These are phyloP conservation scores for Platerodrilus igneus DNA, from an alignment of 2,888 invertebrate genomes.

Conservation along the genomic window DNA sequence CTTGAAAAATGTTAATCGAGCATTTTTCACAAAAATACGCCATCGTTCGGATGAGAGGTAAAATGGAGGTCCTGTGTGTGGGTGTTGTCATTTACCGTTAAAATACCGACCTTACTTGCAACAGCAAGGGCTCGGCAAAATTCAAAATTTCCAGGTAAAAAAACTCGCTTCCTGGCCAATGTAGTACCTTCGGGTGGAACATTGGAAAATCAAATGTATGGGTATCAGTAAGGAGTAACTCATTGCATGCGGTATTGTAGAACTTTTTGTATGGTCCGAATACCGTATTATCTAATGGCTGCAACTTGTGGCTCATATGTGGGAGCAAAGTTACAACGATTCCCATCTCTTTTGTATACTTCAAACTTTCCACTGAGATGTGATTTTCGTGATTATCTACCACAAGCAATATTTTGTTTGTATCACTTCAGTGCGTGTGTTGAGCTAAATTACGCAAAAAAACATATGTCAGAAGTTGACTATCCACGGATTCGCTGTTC, in stretches of 20 bases:
- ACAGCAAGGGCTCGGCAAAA: no score
- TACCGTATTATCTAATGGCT: slow-evolving; percentile 28
- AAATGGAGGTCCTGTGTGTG: no score
- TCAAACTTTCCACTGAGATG: slow-evolving; percentile 24
- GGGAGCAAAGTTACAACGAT: slow-evolving; percentile 28
- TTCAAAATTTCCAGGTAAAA: no score
- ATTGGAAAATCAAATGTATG: no score
- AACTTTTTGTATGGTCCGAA: slow-evolving; percentile 29
- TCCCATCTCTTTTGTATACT: slow-evolving; percentile 15
- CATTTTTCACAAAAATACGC: no score
- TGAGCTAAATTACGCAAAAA: slow-evolving; percentile 17
- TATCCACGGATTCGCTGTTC: slow-evolving; percentile 28
- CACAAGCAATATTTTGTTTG: slow-evolving; percentile 27
- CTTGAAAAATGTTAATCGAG: no score
- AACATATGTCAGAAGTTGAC: slow-evolving; percentile 28
- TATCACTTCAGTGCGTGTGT: slow-evolving; percentile 11
- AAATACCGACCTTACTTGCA: no score
- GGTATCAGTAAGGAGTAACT: slow-evolving; percentile 19
- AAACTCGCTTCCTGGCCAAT: no score
- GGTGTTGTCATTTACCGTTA: no score
- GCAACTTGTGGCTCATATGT: slow-evolving; percentile 27
- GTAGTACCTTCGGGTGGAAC: no score
- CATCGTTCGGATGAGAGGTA: no score
- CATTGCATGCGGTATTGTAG: slow-evolving; percentile 20
- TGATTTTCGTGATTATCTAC: slow-evolving; percentile 38